phyloP scores from a whole-genome alignment of 2,888 invertebrate genomes.

The Siphlonurus alternatus region DNA sequence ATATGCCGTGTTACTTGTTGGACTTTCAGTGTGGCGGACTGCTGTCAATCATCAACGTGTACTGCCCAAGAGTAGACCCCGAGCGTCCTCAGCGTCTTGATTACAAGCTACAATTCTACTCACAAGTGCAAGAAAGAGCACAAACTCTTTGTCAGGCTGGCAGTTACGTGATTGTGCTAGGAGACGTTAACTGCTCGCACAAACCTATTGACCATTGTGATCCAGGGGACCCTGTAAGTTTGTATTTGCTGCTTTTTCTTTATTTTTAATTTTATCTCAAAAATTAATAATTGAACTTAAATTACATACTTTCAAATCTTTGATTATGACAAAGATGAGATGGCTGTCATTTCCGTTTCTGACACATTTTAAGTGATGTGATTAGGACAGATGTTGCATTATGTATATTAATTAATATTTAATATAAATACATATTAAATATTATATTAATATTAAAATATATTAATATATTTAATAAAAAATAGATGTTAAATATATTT shows the following conservation, averaged over 20 bases:
- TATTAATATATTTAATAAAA: no score
- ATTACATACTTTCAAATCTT: no score
- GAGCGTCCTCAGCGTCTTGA: constrained; percentile 25
- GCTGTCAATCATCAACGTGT: constrained; percentile 29
- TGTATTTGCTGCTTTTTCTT: background rate
- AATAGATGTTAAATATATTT: no score
- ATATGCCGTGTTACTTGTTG: no score
- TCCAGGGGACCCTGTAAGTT: constrained; percentile 19
- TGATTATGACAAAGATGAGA: no score
- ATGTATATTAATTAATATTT: no score
- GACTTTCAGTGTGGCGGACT: background rate
- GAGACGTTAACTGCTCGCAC: constrained; percentile 31
- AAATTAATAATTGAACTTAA: no score
- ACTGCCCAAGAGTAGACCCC: constrained; percentile 31
- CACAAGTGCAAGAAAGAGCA: constrained; percentile 26
- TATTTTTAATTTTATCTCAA: background rate
- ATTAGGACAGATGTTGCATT: background rate
- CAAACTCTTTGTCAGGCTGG: constrained; percentile 24
- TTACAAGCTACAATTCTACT: constrained; percentile 29
- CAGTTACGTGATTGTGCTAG: constrained; percentile 29
- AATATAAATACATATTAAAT: no score
- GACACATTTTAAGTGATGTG: constrained; percentile 4
- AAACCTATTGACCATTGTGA: constrained; percentile 30
- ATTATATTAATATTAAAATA: no score
- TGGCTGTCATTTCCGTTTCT: constrained; percentile 5